These are phyloP conservation scores for Leptodactylus fallax DNA, from an alignment of 2,797 vertebrate genomes.

Conservation along the genomic window DNA sequence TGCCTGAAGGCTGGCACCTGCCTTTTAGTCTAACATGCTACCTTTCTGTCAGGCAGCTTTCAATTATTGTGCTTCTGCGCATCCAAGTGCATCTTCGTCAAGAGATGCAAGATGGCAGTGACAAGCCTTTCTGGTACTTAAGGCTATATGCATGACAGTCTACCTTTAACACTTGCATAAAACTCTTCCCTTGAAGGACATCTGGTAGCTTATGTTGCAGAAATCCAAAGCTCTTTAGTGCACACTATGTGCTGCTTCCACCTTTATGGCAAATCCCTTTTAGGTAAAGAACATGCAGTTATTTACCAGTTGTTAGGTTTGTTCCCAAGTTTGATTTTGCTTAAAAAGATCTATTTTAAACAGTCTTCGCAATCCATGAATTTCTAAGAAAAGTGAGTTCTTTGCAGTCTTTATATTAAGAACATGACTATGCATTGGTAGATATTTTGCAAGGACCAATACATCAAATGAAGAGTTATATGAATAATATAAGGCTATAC, in stretches of 20 bases:
- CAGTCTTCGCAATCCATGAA: background rate
- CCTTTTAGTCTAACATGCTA: constrained; percentile 70
- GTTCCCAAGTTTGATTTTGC: background rate
- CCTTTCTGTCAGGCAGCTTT: constrained; percentile 72
- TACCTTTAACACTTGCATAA: constrained; percentile 67
- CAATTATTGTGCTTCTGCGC: constrained; percentile 62
- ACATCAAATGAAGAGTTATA: background rate
- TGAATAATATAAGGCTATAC: background rate
- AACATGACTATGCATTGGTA: background rate
- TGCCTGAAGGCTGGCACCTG: constrained; percentile 73
- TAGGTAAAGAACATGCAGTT: background rate
- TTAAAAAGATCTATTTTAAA: background rate
- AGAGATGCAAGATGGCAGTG: constrained; percentile 67
- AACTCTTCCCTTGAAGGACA: constrained; percentile 60
- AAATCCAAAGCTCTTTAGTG: constrained; percentile 60
- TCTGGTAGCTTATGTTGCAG: constrained; percentile 59
- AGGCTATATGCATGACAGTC: constrained; percentile 65
- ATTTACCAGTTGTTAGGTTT: background rate
- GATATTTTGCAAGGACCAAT: background rate
- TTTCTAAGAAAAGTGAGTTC: background rate
- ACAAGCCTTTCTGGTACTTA: constrained; percentile 67
- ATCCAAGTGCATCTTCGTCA: constrained; percentile 72
- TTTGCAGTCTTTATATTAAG: background rate
- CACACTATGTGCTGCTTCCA: constrained; percentile 32
- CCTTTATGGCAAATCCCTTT: constrained; percentile 42